Percentiles rank a stretch among this genome's conserved stretches.
These are phyloP conservation scores for Torymus tubicola DNA, from an alignment of 2,888 invertebrate genomes.

Conservation along the genomic window DNA sequence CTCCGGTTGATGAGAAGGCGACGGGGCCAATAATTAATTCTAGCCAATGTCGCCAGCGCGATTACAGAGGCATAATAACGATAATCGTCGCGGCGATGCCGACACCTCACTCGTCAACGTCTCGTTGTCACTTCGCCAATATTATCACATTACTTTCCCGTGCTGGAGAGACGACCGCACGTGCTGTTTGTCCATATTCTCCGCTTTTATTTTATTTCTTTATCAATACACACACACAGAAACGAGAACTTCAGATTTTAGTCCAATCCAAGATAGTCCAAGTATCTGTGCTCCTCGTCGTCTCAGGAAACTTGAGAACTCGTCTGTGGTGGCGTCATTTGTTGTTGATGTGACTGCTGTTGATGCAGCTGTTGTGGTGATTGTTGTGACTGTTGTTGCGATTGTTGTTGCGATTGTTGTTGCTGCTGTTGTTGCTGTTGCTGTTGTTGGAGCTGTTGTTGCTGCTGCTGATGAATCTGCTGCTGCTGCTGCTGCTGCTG, in stretches of 20 bases:
- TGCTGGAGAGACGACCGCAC: slow-evolving; percentile 13
- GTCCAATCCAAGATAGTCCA: slow-evolving; percentile 68
- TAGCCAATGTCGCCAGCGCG: slow-evolving; percentile 1
- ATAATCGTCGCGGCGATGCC: slow-evolving; percentile 11
- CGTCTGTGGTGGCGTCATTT: slow-evolving; percentile 48
- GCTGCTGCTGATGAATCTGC: slow-evolving; percentile 65
- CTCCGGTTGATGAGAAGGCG: slow-evolving; percentile 3
- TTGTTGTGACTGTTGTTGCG: slow-evolving; percentile 7
- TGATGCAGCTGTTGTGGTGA: slow-evolving; percentile 9
- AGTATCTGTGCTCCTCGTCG: slow-evolving; percentile 73
- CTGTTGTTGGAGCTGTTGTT: slow-evolving; percentile 22
- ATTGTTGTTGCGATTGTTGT: slow-evolving; percentile 27
- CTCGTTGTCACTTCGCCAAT: slow-evolving; percentile 14
- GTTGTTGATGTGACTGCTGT: slow-evolving; percentile 34
- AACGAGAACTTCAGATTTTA: slow-evolving; percentile 25
- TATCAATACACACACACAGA: slow-evolving; percentile 32
- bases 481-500: slow-evolving; percentile 65
- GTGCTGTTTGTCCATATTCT: slow-evolving; percentile 9
- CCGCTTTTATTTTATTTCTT: not conserved
- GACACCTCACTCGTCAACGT: not conserved
- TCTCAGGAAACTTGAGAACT: slow-evolving; percentile 72
- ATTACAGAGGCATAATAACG: not conserved
- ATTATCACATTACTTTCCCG: slow-evolving; percentile 46
- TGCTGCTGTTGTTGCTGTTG: slow-evolving; percentile 19
- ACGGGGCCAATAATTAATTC: slow-evolving; percentile 10